These are phyloP conservation scores for Meta bourneti DNA, from an alignment of 2,888 invertebrate genomes.

Conservation along the genomic window DNA sequence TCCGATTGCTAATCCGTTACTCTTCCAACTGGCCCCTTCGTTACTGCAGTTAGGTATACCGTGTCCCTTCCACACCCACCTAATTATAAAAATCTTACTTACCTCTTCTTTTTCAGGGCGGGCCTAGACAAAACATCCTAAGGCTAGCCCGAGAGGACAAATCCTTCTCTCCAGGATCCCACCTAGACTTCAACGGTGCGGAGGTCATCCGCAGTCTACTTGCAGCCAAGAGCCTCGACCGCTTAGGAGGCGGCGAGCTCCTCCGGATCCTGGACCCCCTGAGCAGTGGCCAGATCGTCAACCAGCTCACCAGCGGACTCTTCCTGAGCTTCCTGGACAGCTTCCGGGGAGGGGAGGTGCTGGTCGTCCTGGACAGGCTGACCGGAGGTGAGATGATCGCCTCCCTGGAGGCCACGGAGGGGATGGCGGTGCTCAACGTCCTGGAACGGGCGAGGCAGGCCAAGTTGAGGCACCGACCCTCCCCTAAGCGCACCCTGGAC, in stretches of 20 bases:
- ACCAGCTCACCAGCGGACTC: constrained; percentile 80
- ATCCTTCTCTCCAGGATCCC: constrained; percentile 6
- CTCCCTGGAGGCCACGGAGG: constrained; percentile 81
- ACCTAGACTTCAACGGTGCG: constrained; percentile 64
- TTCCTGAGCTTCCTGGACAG: constrained; percentile 60
- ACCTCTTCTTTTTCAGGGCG: constrained; percentile 32
- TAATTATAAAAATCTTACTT: not conserved
- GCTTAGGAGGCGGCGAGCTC: constrained; percentile 70
- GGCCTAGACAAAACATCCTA: constrained; percentile 47
- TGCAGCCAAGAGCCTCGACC: constrained; percentile 53
- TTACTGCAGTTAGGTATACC: not conserved
- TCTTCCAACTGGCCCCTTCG: too few relatives aligned
- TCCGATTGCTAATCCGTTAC: too few relatives aligned
- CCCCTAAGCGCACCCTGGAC: constrained; percentile 64
- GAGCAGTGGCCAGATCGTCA: constrained; percentile 77
- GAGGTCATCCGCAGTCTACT: constrained; percentile 76
- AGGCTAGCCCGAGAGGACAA: constrained; percentile 67
- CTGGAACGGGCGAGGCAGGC: constrained; percentile 41
- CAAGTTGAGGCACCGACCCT: constrained; percentile 12
- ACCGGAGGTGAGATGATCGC: constrained; percentile 78
- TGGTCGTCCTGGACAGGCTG: constrained; percentile 81
- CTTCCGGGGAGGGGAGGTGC: constrained; percentile 70
- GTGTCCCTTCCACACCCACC: not conserved
- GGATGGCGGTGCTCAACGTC: constrained; percentile 73
- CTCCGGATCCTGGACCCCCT: constrained; percentile 79